Percentiles rank a stretch among this genome's conserved stretches.
Evolutionary conservation across 2,888 invertebrate genomes (phyloP).

Genomic region (Lasius platythorax): DNA sequence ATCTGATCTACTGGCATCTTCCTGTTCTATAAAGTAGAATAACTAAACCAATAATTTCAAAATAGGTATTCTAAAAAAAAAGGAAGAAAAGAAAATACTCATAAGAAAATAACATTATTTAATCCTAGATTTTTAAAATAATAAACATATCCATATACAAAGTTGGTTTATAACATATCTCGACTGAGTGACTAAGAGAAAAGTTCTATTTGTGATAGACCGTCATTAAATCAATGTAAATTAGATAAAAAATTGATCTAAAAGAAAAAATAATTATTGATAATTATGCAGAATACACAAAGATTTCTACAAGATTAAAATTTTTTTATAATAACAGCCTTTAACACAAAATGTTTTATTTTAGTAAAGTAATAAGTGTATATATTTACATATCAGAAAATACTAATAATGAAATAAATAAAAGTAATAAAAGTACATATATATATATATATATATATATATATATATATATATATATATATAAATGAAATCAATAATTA

Average conservation of each 20-base stretch:
- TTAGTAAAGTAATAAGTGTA: neutral
- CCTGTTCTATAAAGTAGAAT: conserved; percentile 13
- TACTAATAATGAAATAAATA: neutral
- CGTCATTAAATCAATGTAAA: neutral
- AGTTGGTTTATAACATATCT: neutral
- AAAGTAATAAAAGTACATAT: neutral
- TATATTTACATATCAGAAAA: neutral
- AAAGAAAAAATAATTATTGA: neutral
- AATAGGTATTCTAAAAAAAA: conserved; percentile 5
- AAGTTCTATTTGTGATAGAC: neutral
- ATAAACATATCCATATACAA: neutral
- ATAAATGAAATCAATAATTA: conserved; percentile 7
- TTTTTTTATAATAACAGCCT: neutral
- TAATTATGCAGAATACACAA: neutral
- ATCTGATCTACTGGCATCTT: conserved; percentile 93
- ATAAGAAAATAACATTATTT: neutral
- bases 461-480: neutral
- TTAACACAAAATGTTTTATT: neutral
- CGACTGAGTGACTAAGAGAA: neutral
- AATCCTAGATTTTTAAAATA: neutral
- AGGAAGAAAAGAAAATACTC: neutral
- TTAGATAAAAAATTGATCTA: neutral
- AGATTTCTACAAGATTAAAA: neutral
- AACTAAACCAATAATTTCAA: neutral
- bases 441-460: neutral